Evolutionary conservation across 2,797 vertebrate genomes (phyloP).

Genomic region (Myotis daubentonii): DNA sequence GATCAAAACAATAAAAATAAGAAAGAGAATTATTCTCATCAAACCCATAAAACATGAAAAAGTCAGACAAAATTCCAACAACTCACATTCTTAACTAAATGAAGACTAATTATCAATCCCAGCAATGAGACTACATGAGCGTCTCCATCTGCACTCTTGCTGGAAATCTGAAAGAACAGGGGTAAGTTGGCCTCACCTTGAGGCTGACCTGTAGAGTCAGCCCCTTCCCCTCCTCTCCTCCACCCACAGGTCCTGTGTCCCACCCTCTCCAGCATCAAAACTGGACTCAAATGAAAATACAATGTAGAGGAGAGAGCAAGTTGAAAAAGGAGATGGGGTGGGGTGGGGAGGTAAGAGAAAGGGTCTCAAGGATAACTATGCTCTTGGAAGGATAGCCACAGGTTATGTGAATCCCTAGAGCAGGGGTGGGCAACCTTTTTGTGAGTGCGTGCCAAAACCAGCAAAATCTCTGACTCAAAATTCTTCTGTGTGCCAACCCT

Average conservation of each 20-base stretch:
- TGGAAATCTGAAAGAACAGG: neutral
- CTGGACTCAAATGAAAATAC: neutral
- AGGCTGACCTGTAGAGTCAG: neutral
- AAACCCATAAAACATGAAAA: neutral
- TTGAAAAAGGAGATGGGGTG: neutral
- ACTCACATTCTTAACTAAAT: conserved; percentile 5
- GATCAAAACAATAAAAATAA: conserved; percentile 15
- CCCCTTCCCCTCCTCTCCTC: neutral
- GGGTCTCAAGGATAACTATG: neutral
- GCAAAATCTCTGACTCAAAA: too few relatives aligned
- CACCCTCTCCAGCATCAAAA: neutral
- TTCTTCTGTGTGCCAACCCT: too few relatives aligned
- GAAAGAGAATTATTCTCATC: neutral
- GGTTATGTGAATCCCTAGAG: neutral
- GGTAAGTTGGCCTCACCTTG: neutral
- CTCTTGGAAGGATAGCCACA: neutral
- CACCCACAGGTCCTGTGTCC: neutral
- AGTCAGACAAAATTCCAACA: conserved; percentile 11
- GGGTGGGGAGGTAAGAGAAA: neutral
- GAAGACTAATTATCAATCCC: neutral
- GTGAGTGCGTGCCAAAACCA: too few relatives aligned
- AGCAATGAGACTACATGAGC: neutral
- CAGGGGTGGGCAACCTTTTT: too few relatives aligned
- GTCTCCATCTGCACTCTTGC: neutral
- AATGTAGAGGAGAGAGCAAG: neutral